Conservation (phyloP, 2,888 invertebrate genomes). For the Lasioglossum malachurum region DNA sequence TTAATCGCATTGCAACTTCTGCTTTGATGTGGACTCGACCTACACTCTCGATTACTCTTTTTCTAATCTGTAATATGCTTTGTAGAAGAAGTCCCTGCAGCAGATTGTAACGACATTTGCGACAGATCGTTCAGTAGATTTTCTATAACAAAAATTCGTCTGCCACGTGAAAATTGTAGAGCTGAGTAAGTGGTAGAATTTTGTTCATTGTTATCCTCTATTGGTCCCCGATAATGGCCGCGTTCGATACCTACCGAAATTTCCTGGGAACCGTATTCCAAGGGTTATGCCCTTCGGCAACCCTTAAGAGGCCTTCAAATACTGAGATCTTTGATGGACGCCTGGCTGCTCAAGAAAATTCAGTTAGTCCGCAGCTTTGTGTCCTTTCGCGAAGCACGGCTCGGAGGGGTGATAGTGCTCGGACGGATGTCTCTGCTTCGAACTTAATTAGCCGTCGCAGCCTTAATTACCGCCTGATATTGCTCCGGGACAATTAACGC, state of each 20-base stretch:
- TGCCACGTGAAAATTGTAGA: background rate
- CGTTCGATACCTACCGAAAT: background rate
- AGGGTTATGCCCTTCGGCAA: conserved; percentile 64
- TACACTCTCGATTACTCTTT: background rate
- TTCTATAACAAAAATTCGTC: background rate
- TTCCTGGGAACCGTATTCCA: conserved; percentile 44
- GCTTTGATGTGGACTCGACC: background rate
- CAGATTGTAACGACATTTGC: background rate
- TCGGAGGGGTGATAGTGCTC: conserved; percentile 72
- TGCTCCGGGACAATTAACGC: conserved; percentile 79
- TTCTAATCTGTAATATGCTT: background rate
- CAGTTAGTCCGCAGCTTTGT: conserved; percentile 84
- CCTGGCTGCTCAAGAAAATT: conserved; percentile 84
- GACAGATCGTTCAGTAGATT: background rate
- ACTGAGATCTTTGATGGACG: conserved; percentile 83
- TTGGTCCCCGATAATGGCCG: background rate
- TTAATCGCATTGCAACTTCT: conserved; percentile 22
- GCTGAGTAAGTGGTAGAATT: background rate
- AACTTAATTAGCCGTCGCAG: conserved; percentile 75
- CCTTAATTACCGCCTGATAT: conserved; percentile 80
- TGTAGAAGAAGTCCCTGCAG: background rate
- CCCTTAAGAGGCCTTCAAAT: conserved; percentile 66
- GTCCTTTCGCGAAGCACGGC: conserved; percentile 76
- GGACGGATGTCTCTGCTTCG: conserved; percentile 74
- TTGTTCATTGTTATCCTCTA: background rate